phyloP scores from a whole-genome alignment of 2,888 invertebrate genomes.

The Pseudolycoriella hygida region DNA sequence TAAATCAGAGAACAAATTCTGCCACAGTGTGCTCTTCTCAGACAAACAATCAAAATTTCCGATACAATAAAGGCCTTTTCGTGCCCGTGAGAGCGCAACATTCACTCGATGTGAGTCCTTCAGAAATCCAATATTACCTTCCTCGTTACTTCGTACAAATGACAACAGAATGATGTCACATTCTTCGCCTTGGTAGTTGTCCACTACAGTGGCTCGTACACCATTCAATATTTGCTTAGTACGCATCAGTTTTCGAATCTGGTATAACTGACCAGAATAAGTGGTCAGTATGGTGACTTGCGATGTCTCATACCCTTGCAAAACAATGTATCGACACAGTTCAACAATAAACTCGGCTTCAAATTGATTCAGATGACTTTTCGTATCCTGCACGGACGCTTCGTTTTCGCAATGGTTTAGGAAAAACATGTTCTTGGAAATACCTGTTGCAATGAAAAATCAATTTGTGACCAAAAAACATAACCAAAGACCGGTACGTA shows the following conservation, averaged over 20 bases:
- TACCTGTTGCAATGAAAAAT: too few relatives aligned
- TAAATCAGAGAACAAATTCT: constrained; percentile 11
- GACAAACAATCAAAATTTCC: constrained; percentile 43
- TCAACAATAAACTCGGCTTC: constrained; percentile 5
- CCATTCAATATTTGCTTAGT: constrained; percentile 22
- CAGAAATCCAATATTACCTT: constrained; percentile 45
- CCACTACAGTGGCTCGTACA: constrained; percentile 43
- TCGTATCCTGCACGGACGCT: neutral
- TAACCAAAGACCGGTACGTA: too few relatives aligned
- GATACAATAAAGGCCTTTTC: constrained; percentile 43
- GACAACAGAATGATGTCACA: constrained; percentile 53
- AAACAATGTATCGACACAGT: constrained; percentile 3
- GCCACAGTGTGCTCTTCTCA: constrained; percentile 34
- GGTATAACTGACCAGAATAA: constrained; percentile 43
- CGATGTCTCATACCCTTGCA: constrained; percentile 4
- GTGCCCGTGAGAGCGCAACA: constrained; percentile 50
- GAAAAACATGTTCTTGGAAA: constrained; percentile 3
- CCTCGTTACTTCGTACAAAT: constrained; percentile 48
- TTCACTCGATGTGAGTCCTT: constrained; percentile 44
- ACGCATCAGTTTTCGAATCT: constrained; percentile 3
- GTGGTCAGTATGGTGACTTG: constrained; percentile 48
- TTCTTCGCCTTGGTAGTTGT: constrained; percentile 62
- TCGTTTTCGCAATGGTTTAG: neutral
- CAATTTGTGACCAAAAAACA: too few relatives aligned
- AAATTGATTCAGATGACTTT: neutral